Percentiles rank a stretch among this genome's conserved stretches.
Conservation (phyloP, 2,888 invertebrate species). For the Zygaena filipendulae region DNA sequence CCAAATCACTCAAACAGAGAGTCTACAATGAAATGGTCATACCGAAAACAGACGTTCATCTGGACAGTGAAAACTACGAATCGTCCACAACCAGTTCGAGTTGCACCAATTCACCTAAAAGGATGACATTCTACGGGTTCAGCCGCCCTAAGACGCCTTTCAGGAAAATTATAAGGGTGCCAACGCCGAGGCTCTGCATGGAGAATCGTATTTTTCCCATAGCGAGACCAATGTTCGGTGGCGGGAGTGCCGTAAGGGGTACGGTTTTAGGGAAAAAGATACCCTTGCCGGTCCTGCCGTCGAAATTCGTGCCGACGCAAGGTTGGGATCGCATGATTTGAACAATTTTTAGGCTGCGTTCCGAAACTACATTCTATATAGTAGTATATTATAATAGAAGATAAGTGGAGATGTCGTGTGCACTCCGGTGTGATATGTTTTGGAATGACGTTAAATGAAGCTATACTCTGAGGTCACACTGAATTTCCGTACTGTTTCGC, state of each 20-base stretch:
- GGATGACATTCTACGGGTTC: conserved; percentile 54
- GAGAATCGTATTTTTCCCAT: conserved; percentile 33
- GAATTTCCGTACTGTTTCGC: neutral
- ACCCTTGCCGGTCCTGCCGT: conserved; percentile 60
- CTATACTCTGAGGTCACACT: neutral
- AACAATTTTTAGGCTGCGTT: no score
- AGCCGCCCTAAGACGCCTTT: conserved; percentile 48
- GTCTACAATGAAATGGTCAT: conserved; percentile 64
- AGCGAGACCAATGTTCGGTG: conserved; percentile 30
- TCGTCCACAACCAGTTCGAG: conserved; percentile 73
- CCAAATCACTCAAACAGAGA: conserved; percentile 47
- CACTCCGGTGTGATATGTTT: no score
- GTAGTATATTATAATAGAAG: no score
- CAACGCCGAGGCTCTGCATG: conserved; percentile 44
- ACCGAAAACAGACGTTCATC: conserved; percentile 64
- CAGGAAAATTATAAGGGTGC: conserved; percentile 39
- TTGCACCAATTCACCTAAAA: conserved; percentile 72
- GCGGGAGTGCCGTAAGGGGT: conserved; percentile 38
- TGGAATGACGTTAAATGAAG: no score
- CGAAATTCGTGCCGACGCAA: conserved; percentile 59
- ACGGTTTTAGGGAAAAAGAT: conserved; percentile 59
- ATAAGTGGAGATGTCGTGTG: no score
- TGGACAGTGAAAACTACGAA: conserved; percentile 71
- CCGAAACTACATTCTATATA: conserved; percentile 12
- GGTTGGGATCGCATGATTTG: conserved; percentile 54